Conservation (phyloP, 2,888 invertebrate species). For the Macrophya alboannulata region DNA sequence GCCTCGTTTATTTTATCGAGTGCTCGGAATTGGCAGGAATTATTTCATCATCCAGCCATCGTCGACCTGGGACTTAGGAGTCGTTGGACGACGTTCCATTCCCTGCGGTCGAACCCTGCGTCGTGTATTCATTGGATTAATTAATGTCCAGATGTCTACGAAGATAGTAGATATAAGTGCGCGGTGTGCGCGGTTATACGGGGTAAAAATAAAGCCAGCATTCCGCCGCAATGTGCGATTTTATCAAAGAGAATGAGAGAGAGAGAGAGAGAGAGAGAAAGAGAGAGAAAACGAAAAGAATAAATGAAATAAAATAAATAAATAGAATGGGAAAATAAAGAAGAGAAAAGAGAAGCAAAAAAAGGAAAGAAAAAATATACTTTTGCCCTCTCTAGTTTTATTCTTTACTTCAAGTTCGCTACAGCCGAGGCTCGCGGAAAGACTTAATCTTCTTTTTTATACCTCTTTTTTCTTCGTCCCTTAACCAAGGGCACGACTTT, state of each 20-base stretch:
- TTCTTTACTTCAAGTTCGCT: not conserved
- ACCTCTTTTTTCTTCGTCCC: not conserved
- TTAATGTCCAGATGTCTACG: constrained; percentile 60
- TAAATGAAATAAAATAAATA: not conserved
- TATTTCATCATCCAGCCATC: constrained; percentile 61
- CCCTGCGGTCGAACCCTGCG: constrained; percentile 31
- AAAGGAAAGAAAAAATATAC: not conserved
- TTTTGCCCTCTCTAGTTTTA: constrained; percentile 18
- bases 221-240: constrained; percentile 48
- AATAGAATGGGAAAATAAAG: not conserved
- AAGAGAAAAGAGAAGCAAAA: not conserved
- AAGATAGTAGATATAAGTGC: constrained; percentile 25
- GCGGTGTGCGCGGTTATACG: not conserved
- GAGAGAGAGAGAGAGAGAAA: constrained; percentile 21
- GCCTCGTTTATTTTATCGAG: constrained; percentile 60
- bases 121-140: constrained; percentile 62
- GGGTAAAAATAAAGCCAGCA: constrained; percentile 52
- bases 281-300: too few species aligned
- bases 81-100: constrained; percentile 23
- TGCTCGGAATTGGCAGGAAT: constrained; percentile 60
- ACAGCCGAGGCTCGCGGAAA: not conserved
- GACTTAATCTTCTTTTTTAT: not conserved
- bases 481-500: not conserved
- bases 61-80: constrained; percentile 55
- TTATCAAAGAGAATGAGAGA: constrained; percentile 32